Percentiles rank a stretch among this genome's conserved stretches.
Evolutionary conservation across 2,888 invertebrate genomes (phyloP).

Genomic region (Laspeyria flexula): DNA sequence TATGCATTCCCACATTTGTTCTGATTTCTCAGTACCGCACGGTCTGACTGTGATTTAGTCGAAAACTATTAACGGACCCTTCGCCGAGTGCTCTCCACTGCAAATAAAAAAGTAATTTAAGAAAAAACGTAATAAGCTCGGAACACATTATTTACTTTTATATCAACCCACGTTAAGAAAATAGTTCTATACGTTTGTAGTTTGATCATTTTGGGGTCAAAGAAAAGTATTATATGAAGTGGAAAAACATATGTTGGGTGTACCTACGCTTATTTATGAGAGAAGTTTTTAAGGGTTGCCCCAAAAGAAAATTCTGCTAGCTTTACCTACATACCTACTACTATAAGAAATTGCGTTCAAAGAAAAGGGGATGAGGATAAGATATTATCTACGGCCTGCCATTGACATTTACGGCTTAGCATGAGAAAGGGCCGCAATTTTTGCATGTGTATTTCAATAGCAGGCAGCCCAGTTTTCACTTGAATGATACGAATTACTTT

Average conservation of each 20-base stretch:
- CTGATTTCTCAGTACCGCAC: constrained; percentile 5
- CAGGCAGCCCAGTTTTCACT: not conserved
- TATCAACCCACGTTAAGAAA: constrained; percentile 1
- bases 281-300: not conserved
- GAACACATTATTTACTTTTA: constrained; percentile 13
- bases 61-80: constrained; percentile 11
- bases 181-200: not conserved
- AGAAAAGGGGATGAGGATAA: not conserved
- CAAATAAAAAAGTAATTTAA: constrained; percentile 23
- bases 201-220: not conserved
- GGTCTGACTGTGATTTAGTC: not conserved
- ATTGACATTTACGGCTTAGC: constrained; percentile 9
- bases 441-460: not conserved
- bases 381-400: constrained; percentile 2
- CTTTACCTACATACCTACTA: not conserved
- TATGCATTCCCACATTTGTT: not conserved
- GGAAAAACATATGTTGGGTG: not conserved
- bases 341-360: not conserved
- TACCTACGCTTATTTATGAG: not conserved
- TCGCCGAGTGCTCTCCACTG: constrained; percentile 5
- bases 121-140: constrained; percentile 5
- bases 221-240: constrained; percentile 6
- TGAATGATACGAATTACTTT: not conserved
- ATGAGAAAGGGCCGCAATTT: not conserved
- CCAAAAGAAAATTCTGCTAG: not conserved